Percentiles rank a stretch among this genome's conserved stretches.
phyloP scores from a whole-genome alignment of 2,797 vertebrate species.

The Borostomias antarcticus region DNA sequence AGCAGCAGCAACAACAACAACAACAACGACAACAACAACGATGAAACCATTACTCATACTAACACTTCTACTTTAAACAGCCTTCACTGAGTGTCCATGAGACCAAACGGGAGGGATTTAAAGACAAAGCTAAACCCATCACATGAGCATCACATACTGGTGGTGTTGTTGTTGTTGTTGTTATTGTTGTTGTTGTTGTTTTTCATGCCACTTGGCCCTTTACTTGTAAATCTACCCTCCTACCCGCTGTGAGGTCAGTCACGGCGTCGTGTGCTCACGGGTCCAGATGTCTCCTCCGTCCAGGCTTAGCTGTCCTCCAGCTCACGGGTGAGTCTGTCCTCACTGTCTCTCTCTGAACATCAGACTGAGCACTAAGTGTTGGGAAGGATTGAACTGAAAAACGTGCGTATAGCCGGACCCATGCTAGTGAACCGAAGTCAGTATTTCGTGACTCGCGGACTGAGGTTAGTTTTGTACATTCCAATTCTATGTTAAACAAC shows the following conservation, averaged over 20 bases:
- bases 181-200: no score
- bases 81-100: no score
- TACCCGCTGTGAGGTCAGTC: constrained; percentile 37
- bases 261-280: constrained; percentile 42
- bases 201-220: constrained; percentile 44
- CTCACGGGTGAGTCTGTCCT: constrained; percentile 36
- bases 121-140: no score
- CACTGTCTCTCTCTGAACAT: constrained; percentile 52
- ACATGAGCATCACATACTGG: no score
- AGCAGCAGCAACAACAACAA: not conserved
- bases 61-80: not conserved
- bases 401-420: not conserved
- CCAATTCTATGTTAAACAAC: no score
- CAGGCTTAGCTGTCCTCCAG: constrained; percentile 53
- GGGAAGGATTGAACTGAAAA: constrained; percentile 18
- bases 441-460: no score
- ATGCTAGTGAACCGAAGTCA: no score
- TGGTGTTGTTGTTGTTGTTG: no score
- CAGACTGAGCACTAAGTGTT: constrained; percentile 25
- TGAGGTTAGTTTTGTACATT: no score
- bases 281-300: constrained; percentile 41
- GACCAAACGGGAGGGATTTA: no score
- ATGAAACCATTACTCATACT: constrained; percentile 17
- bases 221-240: constrained; percentile 26
- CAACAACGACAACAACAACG: not conserved